Percentiles rank a stretch among this genome's conserved stretches.
These are phyloP conservation scores for Coelogynopora nodosa DNA, from an alignment of 2,888 invertebrate genomes.

Conservation along the genomic window DNA sequence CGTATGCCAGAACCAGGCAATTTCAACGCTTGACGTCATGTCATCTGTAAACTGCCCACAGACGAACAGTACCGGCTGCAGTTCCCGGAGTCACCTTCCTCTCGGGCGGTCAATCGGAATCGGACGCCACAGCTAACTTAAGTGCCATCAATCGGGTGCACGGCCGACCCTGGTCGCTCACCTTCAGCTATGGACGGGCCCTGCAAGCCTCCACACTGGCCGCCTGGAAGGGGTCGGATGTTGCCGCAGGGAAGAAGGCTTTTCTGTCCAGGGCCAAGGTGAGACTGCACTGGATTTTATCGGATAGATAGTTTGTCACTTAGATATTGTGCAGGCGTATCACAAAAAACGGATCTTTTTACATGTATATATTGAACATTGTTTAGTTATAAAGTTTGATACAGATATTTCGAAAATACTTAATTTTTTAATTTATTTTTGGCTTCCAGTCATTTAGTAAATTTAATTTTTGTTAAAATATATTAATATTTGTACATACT, in stretches of 20 bases:
- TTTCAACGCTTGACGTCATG: constrained; percentile 77
- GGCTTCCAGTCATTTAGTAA: too few relatives aligned
- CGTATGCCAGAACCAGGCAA: constrained; percentile 68
- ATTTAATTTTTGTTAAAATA: too few relatives aligned
- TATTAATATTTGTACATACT: too few relatives aligned
- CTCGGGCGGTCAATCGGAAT: constrained; percentile 91
- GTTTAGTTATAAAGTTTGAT: background rate
- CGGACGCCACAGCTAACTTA: constrained; percentile 88
- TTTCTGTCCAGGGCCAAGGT: constrained; percentile 11
- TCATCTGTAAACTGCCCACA: constrained; percentile 87
- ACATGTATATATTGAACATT: background rate
- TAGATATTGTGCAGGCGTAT: too few relatives aligned
- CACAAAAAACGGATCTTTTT: too few relatives aligned
- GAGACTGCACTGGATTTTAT: background rate
- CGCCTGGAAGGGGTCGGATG: constrained; percentile 76
- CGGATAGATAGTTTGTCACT: too few relatives aligned
- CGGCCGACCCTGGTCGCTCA: constrained; percentile 85
- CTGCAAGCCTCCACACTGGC: constrained; percentile 88
- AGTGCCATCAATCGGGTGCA: constrained; percentile 83
- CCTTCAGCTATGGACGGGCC: constrained; percentile 96
- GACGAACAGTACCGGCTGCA: constrained; percentile 87
- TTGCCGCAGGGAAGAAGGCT: background rate
- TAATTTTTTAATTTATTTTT: background rate
- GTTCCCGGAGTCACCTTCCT: constrained; percentile 78
- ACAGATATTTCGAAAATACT: background rate